Base-by-base conservation (phyloP, 2,113 vertebrate genomes). In the Etheostoma spectabile region DNA sequence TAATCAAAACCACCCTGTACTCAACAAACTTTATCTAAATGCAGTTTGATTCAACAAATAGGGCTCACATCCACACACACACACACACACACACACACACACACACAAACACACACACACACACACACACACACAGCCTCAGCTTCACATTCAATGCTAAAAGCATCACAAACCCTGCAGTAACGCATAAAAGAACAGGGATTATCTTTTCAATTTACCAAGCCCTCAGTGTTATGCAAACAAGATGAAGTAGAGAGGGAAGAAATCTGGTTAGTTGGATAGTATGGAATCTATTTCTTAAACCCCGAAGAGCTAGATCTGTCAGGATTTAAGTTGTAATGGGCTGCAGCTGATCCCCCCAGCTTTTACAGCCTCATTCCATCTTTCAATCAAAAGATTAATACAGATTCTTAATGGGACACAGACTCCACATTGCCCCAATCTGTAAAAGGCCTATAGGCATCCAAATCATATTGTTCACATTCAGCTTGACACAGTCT, bases 351-450 rank as follows among this genome's bases (percentile, higher is more conserved):
- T 92, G 91, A 93, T 88, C 77, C 69, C 69, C 18, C 53, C 79
- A 83, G 78, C 88, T 90, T 91, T 83, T 86, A 88, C 87, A 79
- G 85, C 91, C 74, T 86, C 76, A 53, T 83, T 90, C 86, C 79
- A 86, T 83, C 79, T 72, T 88, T 88, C 90, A 79, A 85, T 93
- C 87, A 92, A 81, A 81, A 64, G 84, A 89, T 91, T 87, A 89
- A 72, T 86, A 93, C 86, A 88, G 75, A 86, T 65, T 88, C 86
- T 79, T 94, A 95, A 95, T 94, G 73, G 72, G 84, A 92, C 62
- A 78, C 94, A 95, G 94, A 88, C 48, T 53, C 51, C 30, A 83
- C 82, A 80, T 89, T 89, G 73, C 74, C 71, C 30, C 2, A 68
- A 64, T 76, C 78, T 13, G 53, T 69, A 55, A 82, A 42, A 57